phyloP scores from a whole-genome alignment of 92 coral and sea anemone genomes.

The Pocillopora meandrina region DNA sequence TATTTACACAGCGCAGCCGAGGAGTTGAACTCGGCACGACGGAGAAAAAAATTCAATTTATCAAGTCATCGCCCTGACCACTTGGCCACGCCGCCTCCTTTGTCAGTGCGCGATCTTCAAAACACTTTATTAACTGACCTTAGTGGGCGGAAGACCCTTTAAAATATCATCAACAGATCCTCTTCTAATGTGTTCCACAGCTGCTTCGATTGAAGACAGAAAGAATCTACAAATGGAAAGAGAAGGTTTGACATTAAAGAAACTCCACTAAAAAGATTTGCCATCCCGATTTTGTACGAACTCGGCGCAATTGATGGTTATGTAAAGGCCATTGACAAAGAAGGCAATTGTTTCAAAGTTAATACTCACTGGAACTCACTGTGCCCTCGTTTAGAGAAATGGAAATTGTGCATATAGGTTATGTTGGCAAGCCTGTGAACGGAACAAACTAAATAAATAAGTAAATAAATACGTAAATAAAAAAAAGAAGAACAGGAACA shows the following conservation, averaged over 20 bases:
- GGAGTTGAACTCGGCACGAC: no score
- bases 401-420: conserved; percentile 91
- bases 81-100: no score
- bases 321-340: no score
- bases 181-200: conserved; percentile 92
- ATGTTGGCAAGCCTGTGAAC: conserved; percentile 89
- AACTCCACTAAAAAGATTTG: no score
- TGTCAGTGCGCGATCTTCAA: background rate
- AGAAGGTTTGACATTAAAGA: background rate
- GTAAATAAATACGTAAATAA: background rate
- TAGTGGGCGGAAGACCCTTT: conserved; percentile 72
- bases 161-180: conserved; percentile 72
- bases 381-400: conserved; percentile 91
- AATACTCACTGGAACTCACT: conserved; percentile 90
- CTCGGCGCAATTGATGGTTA: no score
- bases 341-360: no score
- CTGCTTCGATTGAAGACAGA: conserved; percentile 93
- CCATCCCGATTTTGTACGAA: no score
- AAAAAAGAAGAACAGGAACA: background rate
- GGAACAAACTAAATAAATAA: no score
- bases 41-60: no score
- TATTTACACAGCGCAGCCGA: no score
- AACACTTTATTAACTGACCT: conserved; percentile 43
- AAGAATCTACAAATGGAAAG: conserved; percentile 64
- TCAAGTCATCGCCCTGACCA: no score